Evolutionary conservation across 2,888 invertebrate species (phyloP).

Genomic region (Drosophila subquinaria): DNA sequence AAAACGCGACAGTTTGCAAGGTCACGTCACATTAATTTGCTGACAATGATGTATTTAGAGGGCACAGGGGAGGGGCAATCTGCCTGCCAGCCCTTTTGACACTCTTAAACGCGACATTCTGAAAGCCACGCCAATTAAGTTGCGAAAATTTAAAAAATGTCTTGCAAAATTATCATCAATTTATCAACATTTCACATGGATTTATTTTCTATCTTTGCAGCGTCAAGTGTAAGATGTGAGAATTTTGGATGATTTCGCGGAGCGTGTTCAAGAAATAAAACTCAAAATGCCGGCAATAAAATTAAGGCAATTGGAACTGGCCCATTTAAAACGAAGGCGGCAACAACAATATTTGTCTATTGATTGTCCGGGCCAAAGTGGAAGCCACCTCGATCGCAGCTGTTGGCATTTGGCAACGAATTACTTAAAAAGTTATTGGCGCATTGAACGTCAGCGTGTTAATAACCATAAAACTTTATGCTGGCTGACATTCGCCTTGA

Average conservation of each 20-base stretch:
- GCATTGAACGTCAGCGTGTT: slow-evolving; percentile 76
- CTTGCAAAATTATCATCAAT: slow-evolving; percentile 45
- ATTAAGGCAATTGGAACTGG: slow-evolving; percentile 68
- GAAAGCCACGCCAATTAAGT: slow-evolving; percentile 70
- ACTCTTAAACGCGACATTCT: slow-evolving; percentile 40
- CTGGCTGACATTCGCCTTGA: slow-evolving; percentile 83
- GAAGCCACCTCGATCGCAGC: slow-evolving; percentile 43
- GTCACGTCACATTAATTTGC: slow-evolving; percentile 83
- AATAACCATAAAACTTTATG: slow-evolving; percentile 83
- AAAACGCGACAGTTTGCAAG: slow-evolving; percentile 80
- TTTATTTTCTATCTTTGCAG: slow-evolving; percentile 48
- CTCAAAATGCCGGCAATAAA: slow-evolving; percentile 77
- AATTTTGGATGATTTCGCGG: slow-evolving; percentile 20
- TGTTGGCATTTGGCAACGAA: slow-evolving; percentile 79
- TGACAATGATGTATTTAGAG: slow-evolving; percentile 79
- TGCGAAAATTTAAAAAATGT: slow-evolving; percentile 54
- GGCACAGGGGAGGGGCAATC: slow-evolving; percentile 14
- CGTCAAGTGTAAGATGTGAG: slow-evolving; percentile 35
- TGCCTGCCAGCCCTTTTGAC: slow-evolving; percentile 13
- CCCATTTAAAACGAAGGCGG: slow-evolving; percentile 49
- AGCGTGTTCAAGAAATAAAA: slow-evolving; percentile 43
- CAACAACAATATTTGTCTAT: slow-evolving; percentile 41
- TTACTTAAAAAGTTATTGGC: slow-evolving; percentile 82
- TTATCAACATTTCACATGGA: slow-evolving; percentile 7
- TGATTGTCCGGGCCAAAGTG: slow-evolving; percentile 41